A percentile compares a stretch with the other conserved stretches of the same genome.
Conservation (phyloP, 1,140 invertebrate genomes). For the Apolygus lucorum region DNA sequence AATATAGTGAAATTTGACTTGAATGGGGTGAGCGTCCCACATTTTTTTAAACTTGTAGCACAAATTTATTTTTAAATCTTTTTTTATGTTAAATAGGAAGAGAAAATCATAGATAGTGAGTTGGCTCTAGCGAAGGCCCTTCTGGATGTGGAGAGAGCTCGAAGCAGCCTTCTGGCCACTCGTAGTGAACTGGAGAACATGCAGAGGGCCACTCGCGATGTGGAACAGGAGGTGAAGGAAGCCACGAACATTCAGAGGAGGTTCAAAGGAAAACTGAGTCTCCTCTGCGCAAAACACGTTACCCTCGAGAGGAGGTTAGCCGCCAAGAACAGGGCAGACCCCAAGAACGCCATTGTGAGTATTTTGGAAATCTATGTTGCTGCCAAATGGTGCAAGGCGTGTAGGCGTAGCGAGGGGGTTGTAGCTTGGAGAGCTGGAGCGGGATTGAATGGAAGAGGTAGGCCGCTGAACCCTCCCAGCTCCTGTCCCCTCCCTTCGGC, state of each 20-base stretch:
- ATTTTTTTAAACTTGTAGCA: too few relatives aligned
- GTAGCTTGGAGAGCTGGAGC: too few relatives aligned
- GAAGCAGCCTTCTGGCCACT: neutral
- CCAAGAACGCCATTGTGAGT: neutral
- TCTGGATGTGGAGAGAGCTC: constrained; percentile 1
- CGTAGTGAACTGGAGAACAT: neutral
- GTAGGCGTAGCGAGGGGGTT: too few relatives aligned
- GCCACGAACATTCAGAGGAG: neutral
- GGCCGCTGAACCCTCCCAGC: too few relatives aligned
- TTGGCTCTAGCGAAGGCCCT: neutral
- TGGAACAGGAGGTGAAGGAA: neutral
- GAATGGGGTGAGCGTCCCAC: too few relatives aligned
- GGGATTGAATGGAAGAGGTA: too few relatives aligned
- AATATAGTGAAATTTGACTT: too few relatives aligned
- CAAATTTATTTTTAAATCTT: too few relatives aligned
- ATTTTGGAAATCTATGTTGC: too few relatives aligned
- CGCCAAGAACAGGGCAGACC: neutral
- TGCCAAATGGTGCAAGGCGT: too few relatives aligned
- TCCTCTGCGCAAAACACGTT: neutral
- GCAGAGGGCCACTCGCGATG: neutral
- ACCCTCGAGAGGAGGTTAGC: neutral
- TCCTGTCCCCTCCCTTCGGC: too few relatives aligned
- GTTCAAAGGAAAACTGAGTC: neutral
- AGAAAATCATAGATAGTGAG: neutral
- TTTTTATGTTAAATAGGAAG: neutral